These are phyloP conservation scores for Tragelaphus strepsiceros DNA, from an alignment of 2,113 vertebrate species.

Conservation along the genomic window DNA sequence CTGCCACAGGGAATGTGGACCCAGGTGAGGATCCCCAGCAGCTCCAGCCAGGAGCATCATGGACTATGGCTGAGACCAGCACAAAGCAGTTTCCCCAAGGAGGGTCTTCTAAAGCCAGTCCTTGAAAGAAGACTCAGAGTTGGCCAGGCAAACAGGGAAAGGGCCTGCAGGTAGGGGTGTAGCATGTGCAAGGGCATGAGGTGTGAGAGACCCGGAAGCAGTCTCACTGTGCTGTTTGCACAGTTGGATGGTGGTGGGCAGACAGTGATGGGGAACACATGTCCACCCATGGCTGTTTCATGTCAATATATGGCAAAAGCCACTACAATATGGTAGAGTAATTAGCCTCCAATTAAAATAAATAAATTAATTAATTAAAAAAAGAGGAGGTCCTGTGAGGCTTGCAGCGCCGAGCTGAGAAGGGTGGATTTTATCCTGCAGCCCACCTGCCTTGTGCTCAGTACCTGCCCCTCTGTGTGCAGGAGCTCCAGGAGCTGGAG, in stretches of 20 bases:
- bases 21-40: not conserved
- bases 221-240: rapidly evolving
- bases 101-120: rapidly evolving
- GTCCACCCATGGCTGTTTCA: not conserved
- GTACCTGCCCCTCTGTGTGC: not conserved
- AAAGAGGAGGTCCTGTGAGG: rapidly evolving
- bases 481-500: slow-evolving; percentile 80
- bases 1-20: not conserved
- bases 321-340: not conserved
- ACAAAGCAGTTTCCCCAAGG: not conserved
- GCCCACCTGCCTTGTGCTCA: not conserved
- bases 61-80: not conserved
- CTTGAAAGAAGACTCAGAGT: not conserved
- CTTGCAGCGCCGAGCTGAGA: rapidly evolving
- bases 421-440: rapidly evolving
- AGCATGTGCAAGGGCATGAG: rapidly evolving
- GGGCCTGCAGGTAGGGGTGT: not conserved
- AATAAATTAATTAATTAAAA: not conserved
- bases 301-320: not conserved
- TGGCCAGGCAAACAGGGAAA: not conserved
- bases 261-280: not conserved
- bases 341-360: not conserved
- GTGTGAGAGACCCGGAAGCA: rapidly evolving
- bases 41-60: not conserved
- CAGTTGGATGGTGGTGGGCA: rapidly evolving